Evolutionary conservation across 2,113 vertebrate genomes (phyloP).

Genomic region (Lepus timidus): DNA sequence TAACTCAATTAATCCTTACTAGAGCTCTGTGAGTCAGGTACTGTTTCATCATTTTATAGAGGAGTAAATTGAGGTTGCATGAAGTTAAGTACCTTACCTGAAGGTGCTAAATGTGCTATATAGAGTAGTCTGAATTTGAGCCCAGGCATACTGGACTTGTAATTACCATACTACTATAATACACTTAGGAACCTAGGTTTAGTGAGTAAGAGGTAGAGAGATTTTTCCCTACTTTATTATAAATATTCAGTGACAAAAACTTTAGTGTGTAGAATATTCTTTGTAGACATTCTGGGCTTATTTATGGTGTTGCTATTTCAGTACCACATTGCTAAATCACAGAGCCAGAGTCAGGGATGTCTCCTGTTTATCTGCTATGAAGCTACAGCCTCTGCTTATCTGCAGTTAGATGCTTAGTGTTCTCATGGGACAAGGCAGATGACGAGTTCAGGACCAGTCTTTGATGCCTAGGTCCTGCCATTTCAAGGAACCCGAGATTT

Average conservation of each 20-base stretch:
- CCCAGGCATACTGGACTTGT: neutral
- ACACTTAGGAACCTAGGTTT: neutral
- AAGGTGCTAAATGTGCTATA: neutral
- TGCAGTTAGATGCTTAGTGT: constrained; percentile 9
- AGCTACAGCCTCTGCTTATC: neutral
- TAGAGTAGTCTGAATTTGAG: constrained; percentile 38
- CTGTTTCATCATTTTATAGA: constrained; percentile 13
- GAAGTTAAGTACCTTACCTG: constrained; percentile 24
- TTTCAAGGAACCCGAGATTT: constrained; percentile 23
- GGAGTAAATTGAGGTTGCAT: constrained; percentile 5
- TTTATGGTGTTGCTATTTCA: constrained; percentile 3
- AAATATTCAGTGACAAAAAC: constrained; percentile 10
- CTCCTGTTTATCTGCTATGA: constrained; percentile 13
- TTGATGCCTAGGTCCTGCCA: neutral
- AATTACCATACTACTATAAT: constrained; percentile 19
- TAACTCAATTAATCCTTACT: constrained; percentile 24
- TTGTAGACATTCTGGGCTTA: constrained; percentile 11
- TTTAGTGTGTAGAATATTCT: constrained; percentile 33
- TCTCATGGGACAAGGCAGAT: neutral
- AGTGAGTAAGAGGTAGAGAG: constrained; percentile 22
- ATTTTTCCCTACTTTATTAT: constrained; percentile 33
- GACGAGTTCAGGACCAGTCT: neutral
- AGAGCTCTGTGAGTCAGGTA: neutral
- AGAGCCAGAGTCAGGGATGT: neutral
- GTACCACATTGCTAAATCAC: neutral